Percentiles rank a stretch among this genome's conserved stretches.
Evolutionary conservation across 2,888 invertebrate genomes (phyloP).

Genomic region (Elmis aenea): DNA sequence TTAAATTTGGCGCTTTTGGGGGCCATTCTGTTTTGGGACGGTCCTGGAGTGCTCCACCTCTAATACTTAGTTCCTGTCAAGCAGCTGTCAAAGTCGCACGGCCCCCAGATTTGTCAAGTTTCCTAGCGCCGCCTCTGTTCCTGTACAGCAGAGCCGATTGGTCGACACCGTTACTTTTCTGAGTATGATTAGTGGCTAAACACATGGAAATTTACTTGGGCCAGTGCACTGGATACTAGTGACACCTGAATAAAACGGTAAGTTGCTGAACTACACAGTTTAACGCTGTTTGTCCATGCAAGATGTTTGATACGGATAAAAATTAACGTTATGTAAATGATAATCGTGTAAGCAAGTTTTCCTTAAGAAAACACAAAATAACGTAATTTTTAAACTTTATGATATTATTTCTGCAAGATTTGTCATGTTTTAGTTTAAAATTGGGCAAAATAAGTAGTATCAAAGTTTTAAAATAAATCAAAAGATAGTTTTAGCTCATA

Average conservation of each 20-base stretch:
- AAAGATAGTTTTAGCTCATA: too few species aligned
- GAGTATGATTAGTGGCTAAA: constrained; percentile 42
- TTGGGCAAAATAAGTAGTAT: too few species aligned
- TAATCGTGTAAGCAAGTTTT: too few species aligned
- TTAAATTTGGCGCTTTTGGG: constrained; percentile 43
- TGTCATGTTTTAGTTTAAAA: too few species aligned
- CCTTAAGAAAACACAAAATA: too few species aligned
- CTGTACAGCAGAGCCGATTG: constrained; percentile 38
- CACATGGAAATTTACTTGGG: constrained; percentile 32
- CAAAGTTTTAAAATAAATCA: too few species aligned
- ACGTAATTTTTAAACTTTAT: too few species aligned
- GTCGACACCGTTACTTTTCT: constrained; percentile 37
- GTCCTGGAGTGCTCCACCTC: constrained; percentile 46
- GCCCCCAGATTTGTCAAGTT: constrained; percentile 47
- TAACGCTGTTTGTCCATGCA: too few species aligned
- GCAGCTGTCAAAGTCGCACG: constrained; percentile 45
- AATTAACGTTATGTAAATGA: too few species aligned
- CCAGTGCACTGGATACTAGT: constrained; percentile 40
- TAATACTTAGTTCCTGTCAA: constrained; percentile 48
- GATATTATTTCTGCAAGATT: too few species aligned
- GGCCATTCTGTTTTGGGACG: constrained; percentile 48
- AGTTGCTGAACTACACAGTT: constrained; percentile 39
- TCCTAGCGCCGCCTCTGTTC: constrained; percentile 44
- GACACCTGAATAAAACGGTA: constrained; percentile 38
- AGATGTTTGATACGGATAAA: too few species aligned